These are phyloP conservation scores for Escarpia spicata DNA, from an alignment of 2,888 invertebrate species.

Conservation along the genomic window DNA sequence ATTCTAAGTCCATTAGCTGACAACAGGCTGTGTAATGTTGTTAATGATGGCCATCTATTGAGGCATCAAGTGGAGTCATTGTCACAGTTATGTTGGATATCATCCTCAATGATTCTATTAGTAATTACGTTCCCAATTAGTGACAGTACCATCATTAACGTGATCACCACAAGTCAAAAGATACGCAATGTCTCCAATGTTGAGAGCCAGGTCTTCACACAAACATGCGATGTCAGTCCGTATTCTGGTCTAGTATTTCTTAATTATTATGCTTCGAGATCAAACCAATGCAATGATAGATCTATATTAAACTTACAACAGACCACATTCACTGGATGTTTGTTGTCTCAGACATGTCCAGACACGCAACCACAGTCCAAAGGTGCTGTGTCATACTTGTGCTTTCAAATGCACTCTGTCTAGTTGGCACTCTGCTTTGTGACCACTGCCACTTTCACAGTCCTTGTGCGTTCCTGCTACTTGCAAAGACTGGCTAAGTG, in stretches of 20 bases:
- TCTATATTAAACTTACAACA: neutral
- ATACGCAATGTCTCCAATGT: neutral
- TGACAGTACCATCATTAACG: neutral
- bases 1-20: too few species aligned
- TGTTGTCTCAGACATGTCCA: neutral
- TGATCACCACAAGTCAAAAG: neutral
- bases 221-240: neutral
- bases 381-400: neutral
- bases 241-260: neutral
- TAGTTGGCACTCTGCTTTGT: neutral
- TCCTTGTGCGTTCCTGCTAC: neutral
- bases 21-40: too few species aligned
- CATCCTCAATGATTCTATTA: neutral
- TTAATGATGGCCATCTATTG: too few species aligned
- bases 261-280: neutral
- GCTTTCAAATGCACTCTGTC: neutral
- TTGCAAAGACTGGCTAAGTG: neutral
- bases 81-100: neutral
- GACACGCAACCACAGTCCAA: neutral
- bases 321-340: neutral
- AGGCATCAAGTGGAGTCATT: too few species aligned
- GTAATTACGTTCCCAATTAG: neutral
- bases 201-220: neutral
- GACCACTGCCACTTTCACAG: neutral
- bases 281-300: neutral